phyloP scores from a whole-genome alignment of 2,888 invertebrate species.

The Drosophila hawaiiensis region DNA sequence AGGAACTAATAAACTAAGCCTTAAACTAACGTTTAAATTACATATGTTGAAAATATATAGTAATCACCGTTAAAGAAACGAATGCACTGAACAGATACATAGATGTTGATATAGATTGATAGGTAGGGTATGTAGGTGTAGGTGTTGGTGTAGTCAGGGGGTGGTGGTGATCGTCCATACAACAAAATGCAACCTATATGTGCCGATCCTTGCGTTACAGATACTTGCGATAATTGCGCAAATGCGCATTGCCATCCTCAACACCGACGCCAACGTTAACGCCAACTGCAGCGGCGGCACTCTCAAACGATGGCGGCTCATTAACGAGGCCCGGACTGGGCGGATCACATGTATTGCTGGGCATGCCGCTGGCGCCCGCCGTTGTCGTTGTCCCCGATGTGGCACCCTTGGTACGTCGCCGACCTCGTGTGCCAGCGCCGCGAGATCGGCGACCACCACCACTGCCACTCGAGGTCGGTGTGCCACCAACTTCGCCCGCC shows the following conservation, averaged over 20 bases:
- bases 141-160: slow-evolving; percentile 4
- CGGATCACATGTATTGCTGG: slow-evolving; percentile 75
- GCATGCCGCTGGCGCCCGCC: slow-evolving; percentile 36
- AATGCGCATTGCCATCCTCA: slow-evolving; percentile 82
- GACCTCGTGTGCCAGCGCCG: slow-evolving; percentile 75
- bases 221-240: slow-evolving; percentile 85
- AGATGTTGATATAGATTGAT: slow-evolving; percentile 28
- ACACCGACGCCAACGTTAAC: slow-evolving; percentile 64
- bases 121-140: slow-evolving; percentile 6
- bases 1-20: slow-evolving; percentile 71
- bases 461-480: slow-evolving; percentile 56
- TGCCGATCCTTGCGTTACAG: slow-evolving; percentile 80
- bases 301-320: slow-evolving; percentile 85
- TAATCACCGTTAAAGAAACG: slow-evolving; percentile 52
- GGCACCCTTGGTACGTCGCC: slow-evolving; percentile 77
- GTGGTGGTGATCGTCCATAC: slow-evolving; percentile 28
- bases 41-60: slow-evolving; percentile 46
- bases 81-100: slow-evolving; percentile 47
- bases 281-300: slow-evolving; percentile 84
- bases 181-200: slow-evolving; percentile 34
- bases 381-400: slow-evolving; percentile 20
- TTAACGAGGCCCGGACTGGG: slow-evolving; percentile 82
- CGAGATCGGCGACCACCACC: slow-evolving; percentile 72
- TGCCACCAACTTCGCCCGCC: slow-evolving; percentile 61
- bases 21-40: slow-evolving; percentile 70